Conservation (phyloP, 2,888 invertebrate species). For the Charanyca ferruginea region DNA sequence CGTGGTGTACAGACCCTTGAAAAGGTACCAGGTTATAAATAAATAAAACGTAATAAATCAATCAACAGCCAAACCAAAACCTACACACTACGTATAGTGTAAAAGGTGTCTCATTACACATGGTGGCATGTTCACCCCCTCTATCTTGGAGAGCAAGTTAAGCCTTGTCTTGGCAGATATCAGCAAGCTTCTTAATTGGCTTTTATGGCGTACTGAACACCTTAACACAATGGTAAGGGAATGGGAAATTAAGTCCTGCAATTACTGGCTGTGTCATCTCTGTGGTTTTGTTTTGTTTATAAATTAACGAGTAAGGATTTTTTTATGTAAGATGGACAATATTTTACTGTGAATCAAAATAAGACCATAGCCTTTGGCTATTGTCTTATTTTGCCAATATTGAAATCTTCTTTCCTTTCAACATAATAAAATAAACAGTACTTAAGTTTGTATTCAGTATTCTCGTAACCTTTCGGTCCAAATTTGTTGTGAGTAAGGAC, state of each 20-base stretch:
- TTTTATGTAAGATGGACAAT: not conserved
- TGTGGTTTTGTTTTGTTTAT: slow-evolving; percentile 18
- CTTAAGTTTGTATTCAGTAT: too few species aligned
- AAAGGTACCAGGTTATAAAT: not conserved
- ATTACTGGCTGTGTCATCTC: slow-evolving; percentile 33
- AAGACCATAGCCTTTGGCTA: too few species aligned
- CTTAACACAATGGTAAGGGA: slow-evolving; percentile 50
- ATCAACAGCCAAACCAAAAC: slow-evolving; percentile 17
- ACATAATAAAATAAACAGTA: too few species aligned
- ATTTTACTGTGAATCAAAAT: not conserved
- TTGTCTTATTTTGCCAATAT: not conserved
- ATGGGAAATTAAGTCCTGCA: slow-evolving; percentile 42
- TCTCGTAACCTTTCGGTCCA: too few species aligned
- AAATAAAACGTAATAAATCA: not conserved
- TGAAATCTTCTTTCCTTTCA: too few species aligned
- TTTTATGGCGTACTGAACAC: slow-evolving; percentile 58
- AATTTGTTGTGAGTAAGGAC: too few species aligned
- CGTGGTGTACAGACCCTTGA: not conserved
- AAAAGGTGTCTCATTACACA: slow-evolving; percentile 47
- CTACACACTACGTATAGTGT: not conserved
- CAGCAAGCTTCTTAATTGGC: slow-evolving; percentile 52
- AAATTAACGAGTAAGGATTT: not conserved
- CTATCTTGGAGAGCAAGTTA: slow-evolving; percentile 37
- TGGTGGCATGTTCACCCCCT: slow-evolving; percentile 26
- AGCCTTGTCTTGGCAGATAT: slow-evolving; percentile 56